Evolutionary conservation across 2,888 invertebrate genomes (phyloP).

Genomic region (Panzeria rudis): DNA sequence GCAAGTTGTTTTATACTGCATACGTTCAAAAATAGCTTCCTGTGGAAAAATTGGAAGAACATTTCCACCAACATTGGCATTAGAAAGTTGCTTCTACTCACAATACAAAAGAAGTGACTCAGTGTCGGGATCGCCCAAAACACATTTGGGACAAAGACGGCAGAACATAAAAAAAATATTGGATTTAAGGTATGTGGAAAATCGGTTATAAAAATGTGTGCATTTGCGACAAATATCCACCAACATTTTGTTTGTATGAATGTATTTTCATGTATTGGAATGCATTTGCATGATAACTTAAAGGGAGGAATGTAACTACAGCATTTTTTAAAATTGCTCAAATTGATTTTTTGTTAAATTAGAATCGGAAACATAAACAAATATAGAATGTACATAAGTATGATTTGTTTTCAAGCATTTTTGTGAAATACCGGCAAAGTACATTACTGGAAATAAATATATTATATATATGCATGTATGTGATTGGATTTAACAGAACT

Average conservation of each 20-base stretch:
- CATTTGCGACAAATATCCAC: too few relatives aligned
- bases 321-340: too few relatives aligned
- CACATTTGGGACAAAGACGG: not conserved
- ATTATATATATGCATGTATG: too few relatives aligned
- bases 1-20: not conserved
- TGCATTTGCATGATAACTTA: not conserved
- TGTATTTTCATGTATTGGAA: not conserved
- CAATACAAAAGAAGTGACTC: not conserved
- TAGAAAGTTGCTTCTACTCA: not conserved
- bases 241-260: too few relatives aligned
- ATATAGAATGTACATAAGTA: too few relatives aligned
- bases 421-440: too few relatives aligned
- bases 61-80: not conserved
- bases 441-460: too few relatives aligned
- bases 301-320: too few relatives aligned
- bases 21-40: not conserved
- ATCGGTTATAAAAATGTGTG: not conserved
- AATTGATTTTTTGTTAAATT: too few relatives aligned
- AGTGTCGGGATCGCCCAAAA: not conserved
- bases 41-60: not conserved
- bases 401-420: too few relatives aligned
- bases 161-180: constrained; percentile 20
- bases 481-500: too few relatives aligned
- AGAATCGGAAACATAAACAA: too few relatives aligned
- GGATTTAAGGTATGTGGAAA: constrained; percentile 56